These are phyloP conservation scores for Falco berigora DNA, from an alignment of 2,797 vertebrate genomes.

Conservation along the genomic window DNA sequence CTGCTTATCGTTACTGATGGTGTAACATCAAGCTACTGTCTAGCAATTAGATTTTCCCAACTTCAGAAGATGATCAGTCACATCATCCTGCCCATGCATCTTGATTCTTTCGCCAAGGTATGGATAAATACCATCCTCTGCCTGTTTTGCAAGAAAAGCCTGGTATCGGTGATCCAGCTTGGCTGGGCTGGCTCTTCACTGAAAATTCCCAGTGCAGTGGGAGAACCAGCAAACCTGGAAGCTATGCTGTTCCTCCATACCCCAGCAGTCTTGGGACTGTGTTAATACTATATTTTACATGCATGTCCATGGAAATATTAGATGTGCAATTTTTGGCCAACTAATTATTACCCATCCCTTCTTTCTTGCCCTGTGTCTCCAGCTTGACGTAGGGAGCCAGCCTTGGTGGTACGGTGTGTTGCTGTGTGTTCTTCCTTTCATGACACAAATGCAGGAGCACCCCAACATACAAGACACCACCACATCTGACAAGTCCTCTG, in stretches of 20 bases:
- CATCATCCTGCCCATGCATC: background rate
- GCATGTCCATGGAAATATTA: background rate
- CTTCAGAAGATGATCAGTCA: background rate
- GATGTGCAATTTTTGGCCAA: background rate
- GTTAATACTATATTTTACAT: background rate
- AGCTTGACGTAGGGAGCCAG: background rate
- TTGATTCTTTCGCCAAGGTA: background rate
- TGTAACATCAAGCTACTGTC: background rate
- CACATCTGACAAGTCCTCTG: background rate
- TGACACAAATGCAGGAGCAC: background rate
- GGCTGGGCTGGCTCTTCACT: background rate
- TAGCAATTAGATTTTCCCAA: background rate
- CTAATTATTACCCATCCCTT: background rate
- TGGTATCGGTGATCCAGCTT: background rate
- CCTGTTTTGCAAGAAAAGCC: background rate
- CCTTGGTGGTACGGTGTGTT: background rate
- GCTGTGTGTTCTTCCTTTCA: background rate
- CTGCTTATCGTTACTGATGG: background rate
- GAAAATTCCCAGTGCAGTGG: background rate
- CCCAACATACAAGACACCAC: background rate
- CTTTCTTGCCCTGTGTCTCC: background rate
- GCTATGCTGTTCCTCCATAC: background rate
- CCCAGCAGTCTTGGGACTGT: background rate
- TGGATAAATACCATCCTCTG: background rate
- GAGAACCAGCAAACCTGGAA: background rate